Conservation (phyloP, 2,797 vertebrate genomes). For the Smutsia temminckii region DNA sequence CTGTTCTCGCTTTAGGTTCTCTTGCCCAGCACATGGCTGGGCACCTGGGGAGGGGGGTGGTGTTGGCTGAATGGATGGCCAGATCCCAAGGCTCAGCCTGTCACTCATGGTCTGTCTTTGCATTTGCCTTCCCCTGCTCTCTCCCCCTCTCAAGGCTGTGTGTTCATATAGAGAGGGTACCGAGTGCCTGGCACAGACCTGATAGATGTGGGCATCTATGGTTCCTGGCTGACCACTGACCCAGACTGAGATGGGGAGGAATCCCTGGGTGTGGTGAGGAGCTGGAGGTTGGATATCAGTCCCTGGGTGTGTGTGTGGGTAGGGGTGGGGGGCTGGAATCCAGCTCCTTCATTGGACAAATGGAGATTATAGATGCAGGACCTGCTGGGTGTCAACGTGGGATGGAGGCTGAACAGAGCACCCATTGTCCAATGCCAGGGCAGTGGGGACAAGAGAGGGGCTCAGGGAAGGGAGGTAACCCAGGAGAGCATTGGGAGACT, state of each 20-base stretch:
- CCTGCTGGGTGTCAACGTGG: not conserved
- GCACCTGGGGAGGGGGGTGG: not conserved
- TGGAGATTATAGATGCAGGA: not conserved
- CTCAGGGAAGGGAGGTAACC: not conserved
- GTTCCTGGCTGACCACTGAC: not conserved
- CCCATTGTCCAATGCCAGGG: not conserved
- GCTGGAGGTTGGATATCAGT: not conserved
- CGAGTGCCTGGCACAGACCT: not conserved
- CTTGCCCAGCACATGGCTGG: not conserved
- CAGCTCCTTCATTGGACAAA: not conserved
- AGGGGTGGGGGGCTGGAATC: not conserved
- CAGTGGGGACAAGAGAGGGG: not conserved
- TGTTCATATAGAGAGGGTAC: not conserved
- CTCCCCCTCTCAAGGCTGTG: not conserved
- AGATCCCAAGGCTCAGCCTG: not conserved
- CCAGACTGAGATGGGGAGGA: not conserved
- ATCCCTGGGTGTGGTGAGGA: not conserved
- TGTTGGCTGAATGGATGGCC: not conserved
- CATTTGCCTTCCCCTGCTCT: not conserved
- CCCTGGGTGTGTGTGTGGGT: not conserved
- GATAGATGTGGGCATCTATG: not conserved
- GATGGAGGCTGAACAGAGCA: not conserved
- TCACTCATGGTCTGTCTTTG: not conserved
- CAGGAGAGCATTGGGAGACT: not conserved
- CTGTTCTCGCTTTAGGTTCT: not conserved